Evolutionary conservation across 2,797 vertebrate species (phyloP).

Genomic region (Muraenolepis orangiensis): DNA sequence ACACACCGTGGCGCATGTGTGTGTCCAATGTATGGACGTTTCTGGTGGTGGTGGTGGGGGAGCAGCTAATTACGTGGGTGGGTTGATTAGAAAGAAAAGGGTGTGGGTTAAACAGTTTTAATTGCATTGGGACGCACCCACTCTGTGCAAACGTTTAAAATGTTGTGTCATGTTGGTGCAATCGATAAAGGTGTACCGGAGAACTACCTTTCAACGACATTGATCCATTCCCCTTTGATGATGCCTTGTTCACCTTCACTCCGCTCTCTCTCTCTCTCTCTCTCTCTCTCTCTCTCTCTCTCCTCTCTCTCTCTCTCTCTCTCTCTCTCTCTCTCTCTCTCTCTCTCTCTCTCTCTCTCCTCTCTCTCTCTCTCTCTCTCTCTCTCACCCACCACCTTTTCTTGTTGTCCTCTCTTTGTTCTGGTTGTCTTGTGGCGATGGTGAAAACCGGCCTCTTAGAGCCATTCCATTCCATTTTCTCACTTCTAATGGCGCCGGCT

Average conservation of each 20-base stretch:
- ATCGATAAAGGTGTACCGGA: background rate
- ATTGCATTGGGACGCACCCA: background rate
- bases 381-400: no score
- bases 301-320: no score
- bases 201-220: no score
- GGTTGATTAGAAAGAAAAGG: background rate
- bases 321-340: no score
- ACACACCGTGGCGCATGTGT: constrained; percentile 3
- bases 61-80: background rate
- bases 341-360: no score
- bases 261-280: background rate
- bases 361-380: no score
- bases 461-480: no score
- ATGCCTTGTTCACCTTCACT: background rate
- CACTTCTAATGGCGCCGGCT: no score
- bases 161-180: background rate
- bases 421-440: no score
- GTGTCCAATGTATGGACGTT: background rate
- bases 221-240: no score
- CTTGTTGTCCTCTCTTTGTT: no score
- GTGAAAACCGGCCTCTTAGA: no score
- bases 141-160: background rate
- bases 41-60: background rate
- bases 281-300: background rate
- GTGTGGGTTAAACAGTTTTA: background rate